phyloP scores from a whole-genome alignment of 1,140 invertebrate species.

The Caenorhabditis brenneri region DNA sequence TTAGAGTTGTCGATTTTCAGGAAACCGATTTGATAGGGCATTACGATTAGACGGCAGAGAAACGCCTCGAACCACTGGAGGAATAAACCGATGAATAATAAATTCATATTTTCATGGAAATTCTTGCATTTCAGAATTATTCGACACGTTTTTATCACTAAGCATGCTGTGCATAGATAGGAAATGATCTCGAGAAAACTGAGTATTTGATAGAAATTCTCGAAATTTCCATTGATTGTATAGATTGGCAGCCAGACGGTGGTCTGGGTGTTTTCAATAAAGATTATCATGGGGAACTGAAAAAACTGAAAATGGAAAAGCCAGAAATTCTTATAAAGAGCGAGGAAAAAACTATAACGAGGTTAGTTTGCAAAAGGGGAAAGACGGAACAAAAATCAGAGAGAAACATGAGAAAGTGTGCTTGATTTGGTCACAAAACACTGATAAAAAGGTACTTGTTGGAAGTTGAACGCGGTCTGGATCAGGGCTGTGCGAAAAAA shows the following conservation, averaged over 20 bases:
- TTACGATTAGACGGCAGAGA: neutral
- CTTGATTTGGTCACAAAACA: too few relatives aligned
- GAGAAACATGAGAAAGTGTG: too few relatives aligned
- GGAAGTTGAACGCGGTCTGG: too few relatives aligned
- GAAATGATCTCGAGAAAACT: neutral
- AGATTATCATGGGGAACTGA: neutral
- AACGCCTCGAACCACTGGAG: conserved; percentile 7
- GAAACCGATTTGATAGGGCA: neutral
- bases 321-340: too few relatives aligned
- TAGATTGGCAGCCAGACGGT: neutral
- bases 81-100: neutral
- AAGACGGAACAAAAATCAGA: too few relatives aligned
- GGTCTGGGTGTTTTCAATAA: neutral
- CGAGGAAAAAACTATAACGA: too few relatives aligned
- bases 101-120: conserved; percentile 14
- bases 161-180: neutral
- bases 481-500: too few relatives aligned
- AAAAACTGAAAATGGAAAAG: neutral
- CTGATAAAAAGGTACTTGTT: too few relatives aligned
- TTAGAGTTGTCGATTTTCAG: neutral
- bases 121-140: neutral
- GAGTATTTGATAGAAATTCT: neutral
- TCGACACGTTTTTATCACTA: neutral
- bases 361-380: neutral
- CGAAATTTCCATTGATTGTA: neutral